Conservation (phyloP, 2,888 invertebrate genomes). For the Galerucella nymphaeae region DNA sequence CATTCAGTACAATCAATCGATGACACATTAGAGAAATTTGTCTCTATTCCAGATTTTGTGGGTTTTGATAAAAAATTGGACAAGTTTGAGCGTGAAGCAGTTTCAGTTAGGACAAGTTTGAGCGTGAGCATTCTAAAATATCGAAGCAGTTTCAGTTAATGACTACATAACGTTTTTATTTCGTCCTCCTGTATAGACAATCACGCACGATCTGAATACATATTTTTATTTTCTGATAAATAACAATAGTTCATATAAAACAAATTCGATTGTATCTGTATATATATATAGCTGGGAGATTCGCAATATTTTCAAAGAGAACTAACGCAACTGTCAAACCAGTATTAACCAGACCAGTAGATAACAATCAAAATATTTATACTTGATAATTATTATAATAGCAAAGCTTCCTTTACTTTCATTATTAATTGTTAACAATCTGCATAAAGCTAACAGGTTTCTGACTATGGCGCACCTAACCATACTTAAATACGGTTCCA, state of each 20-base stretch:
- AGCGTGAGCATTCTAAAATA: too few relatives aligned
- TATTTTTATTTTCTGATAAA: neutral
- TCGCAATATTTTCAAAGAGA: slow-evolving; percentile 26
- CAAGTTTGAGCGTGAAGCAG: neutral
- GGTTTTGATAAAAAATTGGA: too few relatives aligned
- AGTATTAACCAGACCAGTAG: slow-evolving; percentile 22
- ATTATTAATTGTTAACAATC: slow-evolving; percentile 36
- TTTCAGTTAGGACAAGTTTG: neutral
- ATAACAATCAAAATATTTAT: slow-evolving; percentile 45
- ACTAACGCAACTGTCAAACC: slow-evolving; percentile 34
- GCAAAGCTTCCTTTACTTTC: slow-evolving; percentile 38
- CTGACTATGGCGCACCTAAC: neutral
- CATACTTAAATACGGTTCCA: neutral
- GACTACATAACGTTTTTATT: neutral
- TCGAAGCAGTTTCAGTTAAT: neutral
- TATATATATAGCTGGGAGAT: slow-evolving; percentile 28
- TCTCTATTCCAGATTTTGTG: too few relatives aligned
- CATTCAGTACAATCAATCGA: too few relatives aligned
- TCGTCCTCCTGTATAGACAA: neutral
- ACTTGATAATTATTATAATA: slow-evolving; percentile 47
- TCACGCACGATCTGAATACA: slow-evolving; percentile 2
- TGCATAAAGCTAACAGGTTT: slow-evolving; percentile 15
- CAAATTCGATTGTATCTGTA: slow-evolving; percentile 36
- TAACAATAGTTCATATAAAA: slow-evolving; percentile 9
- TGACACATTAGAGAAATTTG: too few relatives aligned